A percentile compares a stretch with the other conserved stretches of the same genome.
These are phyloP conservation scores for Spondyliosoma cantharus DNA, from an alignment of 2,797 vertebrate genomes.

Conservation along the genomic window DNA sequence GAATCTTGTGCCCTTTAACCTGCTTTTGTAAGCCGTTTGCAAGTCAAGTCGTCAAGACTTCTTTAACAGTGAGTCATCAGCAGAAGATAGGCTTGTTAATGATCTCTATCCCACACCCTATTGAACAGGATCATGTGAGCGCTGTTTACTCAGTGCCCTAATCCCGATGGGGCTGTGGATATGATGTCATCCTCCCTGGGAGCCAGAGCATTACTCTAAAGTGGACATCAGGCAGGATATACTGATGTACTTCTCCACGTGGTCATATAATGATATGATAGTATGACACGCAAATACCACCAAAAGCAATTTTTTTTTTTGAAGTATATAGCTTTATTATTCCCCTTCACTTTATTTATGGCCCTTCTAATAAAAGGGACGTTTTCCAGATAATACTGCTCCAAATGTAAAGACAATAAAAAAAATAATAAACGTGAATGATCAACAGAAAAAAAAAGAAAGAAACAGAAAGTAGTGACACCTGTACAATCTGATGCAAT, in stretches of 20 bases:
- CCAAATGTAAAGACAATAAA: too few relatives aligned
- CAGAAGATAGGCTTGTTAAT: conserved; percentile 57
- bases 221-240: neutral
- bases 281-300: too few relatives aligned
- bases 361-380: too few relatives aligned
- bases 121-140: conserved; percentile 61
- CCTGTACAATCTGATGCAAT: neutral
- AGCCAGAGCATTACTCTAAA: neutral
- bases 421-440: too few relatives aligned
- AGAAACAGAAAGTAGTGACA: neutral
- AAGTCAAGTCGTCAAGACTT: conserved; percentile 5
- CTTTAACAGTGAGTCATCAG: conserved; percentile 50
- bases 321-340: too few relatives aligned
- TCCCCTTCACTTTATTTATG: too few relatives aligned
- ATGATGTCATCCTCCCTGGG: conserved; percentile 49
- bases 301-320: too few relatives aligned
- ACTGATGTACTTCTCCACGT: too few relatives aligned
- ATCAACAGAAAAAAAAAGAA: too few relatives aligned
- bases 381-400: too few relatives aligned
- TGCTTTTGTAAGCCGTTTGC: conserved; percentile 65
- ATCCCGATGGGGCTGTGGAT: conserved; percentile 54
- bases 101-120: conserved; percentile 23
- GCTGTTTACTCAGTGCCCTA: conserved; percentile 43
- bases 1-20: conserved; percentile 62
- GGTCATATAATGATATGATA: too few relatives aligned